Evolutionary conservation across 2,888 invertebrate species (phyloP).

Genomic region (Branchellion lobata): DNA sequence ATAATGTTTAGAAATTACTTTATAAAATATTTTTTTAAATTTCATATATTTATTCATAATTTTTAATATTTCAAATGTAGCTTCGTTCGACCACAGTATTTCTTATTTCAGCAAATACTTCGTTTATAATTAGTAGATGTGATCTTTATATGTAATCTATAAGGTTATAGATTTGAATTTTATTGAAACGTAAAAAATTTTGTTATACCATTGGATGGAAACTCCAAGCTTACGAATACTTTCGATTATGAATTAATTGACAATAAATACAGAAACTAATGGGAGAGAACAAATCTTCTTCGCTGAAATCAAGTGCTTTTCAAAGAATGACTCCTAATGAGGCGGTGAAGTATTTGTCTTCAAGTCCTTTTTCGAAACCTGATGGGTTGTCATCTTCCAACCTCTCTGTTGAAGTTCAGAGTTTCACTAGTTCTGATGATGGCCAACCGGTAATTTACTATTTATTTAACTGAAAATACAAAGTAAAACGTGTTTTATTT

Average conservation of each 20-base stretch:
- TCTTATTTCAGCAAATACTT: not conserved
- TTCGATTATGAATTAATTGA: not conserved
- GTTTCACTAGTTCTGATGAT: conserved; percentile 36
- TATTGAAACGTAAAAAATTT: too few species aligned
- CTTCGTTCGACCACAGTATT: not conserved
- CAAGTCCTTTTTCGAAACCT: conserved; percentile 26
- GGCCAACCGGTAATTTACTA: not conserved
- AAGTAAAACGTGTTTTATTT: not conserved
- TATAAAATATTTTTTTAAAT: too few species aligned
- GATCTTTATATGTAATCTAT: too few species aligned
- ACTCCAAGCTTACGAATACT: not conserved
- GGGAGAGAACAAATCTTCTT: conserved; percentile 15
- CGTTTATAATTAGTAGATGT: not conserved
- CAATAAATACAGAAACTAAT: not conserved
- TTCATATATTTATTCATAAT: too few species aligned
- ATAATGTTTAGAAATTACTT: too few species aligned
- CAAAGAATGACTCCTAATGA: conserved; percentile 20
- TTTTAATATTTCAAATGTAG: not conserved
- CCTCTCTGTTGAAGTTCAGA: conserved; percentile 32
- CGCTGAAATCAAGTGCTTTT: conserved; percentile 2
- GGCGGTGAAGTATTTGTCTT: not conserved
- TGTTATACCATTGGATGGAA: too few species aligned
- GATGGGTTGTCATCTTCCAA: conserved; percentile 27
- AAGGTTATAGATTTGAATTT: too few species aligned
- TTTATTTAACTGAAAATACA: not conserved